Conservation (phyloP, 2,797 vertebrate genomes). For the Sparus aurata region DNA sequence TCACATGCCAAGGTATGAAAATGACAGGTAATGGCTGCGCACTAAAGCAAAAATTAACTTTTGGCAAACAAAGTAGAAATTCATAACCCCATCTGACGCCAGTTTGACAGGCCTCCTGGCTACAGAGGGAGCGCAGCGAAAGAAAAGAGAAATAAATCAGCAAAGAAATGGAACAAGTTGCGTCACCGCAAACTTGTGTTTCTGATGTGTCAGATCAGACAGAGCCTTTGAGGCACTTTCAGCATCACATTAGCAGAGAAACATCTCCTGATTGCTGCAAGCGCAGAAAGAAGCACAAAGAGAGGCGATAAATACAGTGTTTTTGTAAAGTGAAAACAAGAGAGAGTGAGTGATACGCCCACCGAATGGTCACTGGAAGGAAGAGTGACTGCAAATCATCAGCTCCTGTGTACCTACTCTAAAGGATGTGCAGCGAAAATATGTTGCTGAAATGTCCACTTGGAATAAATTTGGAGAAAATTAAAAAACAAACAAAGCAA, state of each 20-base stretch:
- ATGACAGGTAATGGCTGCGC: constrained; percentile 73
- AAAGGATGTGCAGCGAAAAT: constrained; percentile 40
- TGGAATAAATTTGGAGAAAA: constrained; percentile 22
- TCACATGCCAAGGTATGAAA: constrained; percentile 60
- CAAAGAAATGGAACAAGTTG: constrained; percentile 68
- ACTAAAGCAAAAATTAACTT: constrained; percentile 71
- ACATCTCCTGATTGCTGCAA: constrained; percentile 45
- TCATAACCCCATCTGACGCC: constrained; percentile 75
- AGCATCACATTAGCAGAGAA: constrained; percentile 42
- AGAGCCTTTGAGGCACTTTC: constrained; percentile 41
- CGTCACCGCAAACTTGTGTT: constrained; percentile 69
- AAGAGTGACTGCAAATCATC: constrained; percentile 39
- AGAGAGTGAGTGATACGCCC: constrained; percentile 28
- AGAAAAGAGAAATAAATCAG: constrained; percentile 67
- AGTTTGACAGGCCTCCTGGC: constrained; percentile 76
- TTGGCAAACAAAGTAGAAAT: constrained; percentile 73
- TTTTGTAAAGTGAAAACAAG: constrained; percentile 25
- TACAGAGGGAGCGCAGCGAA: constrained; percentile 40
- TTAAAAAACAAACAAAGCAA: constrained; percentile 5
- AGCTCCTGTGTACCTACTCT: constrained; percentile 26
- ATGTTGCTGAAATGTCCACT: constrained; percentile 35
- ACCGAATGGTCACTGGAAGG: constrained; percentile 20
- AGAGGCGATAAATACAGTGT: constrained; percentile 24
- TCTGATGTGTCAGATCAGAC: constrained; percentile 70
- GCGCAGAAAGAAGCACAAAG: constrained; percentile 28